Evolutionary conservation across 2,888 invertebrate species (phyloP).

Genomic region (Phalera bucephala): DNA sequence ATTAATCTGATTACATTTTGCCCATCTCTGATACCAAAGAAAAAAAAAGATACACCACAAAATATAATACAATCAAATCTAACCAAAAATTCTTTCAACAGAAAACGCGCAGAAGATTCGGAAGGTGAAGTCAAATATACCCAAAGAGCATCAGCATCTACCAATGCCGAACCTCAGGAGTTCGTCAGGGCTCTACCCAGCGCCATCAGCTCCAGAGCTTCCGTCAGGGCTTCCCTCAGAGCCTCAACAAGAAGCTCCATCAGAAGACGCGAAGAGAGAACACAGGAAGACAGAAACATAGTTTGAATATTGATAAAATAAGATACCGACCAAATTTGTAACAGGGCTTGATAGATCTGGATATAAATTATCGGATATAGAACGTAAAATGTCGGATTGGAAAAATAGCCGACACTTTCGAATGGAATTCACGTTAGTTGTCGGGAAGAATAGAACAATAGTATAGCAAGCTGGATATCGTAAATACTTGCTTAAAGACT

Average conservation of each 20-base stretch:
- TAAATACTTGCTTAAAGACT: no score
- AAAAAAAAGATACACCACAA: no score
- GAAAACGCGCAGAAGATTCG: slow-evolving; percentile 39
- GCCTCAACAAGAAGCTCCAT: slow-evolving; percentile 43
- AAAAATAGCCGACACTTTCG: no score
- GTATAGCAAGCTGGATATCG: slow-evolving; percentile 11
- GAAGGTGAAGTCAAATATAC: slow-evolving; percentile 52
- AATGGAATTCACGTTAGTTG: no score
- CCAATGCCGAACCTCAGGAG: slow-evolving; percentile 41
- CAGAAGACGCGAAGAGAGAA: slow-evolving; percentile 18
- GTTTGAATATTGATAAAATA: slow-evolving; percentile 28
- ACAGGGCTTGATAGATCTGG: no score
- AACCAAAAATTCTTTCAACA: slow-evolving; percentile 12
- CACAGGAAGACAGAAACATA: slow-evolving; percentile 27
- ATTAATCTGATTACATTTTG: no score
- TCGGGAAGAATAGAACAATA: no score
- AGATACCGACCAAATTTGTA: no score
- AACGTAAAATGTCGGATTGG: no score
- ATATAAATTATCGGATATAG: no score
- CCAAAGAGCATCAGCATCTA: slow-evolving; percentile 42
- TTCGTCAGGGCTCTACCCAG: slow-evolving; percentile 60
- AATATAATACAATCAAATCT: neutral
- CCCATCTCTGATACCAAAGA: no score
- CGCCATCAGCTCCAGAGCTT: slow-evolving; percentile 65
- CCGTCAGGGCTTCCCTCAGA: slow-evolving; percentile 60